phyloP scores from a whole-genome alignment of 2,797 vertebrate genomes.

The Micromesistius poutassou region DNA sequence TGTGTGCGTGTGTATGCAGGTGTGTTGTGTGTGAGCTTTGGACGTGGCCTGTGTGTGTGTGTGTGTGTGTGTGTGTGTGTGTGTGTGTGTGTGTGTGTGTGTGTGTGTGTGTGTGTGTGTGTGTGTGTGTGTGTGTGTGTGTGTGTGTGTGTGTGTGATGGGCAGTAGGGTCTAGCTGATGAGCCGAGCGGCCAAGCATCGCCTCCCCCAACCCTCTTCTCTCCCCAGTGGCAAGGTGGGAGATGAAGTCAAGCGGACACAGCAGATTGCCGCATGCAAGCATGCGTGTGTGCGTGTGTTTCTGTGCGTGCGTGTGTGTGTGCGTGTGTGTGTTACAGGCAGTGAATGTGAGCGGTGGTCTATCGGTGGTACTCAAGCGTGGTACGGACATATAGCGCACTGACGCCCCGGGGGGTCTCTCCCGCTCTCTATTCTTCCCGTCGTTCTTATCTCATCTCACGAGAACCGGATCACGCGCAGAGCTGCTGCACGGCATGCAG shows the following conservation, averaged over 20 bases:
- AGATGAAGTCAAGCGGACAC: slow-evolving; percentile 64
- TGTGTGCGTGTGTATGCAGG: not conserved
- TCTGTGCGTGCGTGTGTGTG: not conserved
- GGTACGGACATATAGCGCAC: slow-evolving; percentile 48
- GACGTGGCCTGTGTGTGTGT: not conserved
- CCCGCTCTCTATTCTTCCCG: not conserved
- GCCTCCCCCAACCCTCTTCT: slow-evolving; percentile 34
- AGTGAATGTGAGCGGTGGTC: slow-evolving; percentile 34
- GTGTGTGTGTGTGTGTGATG: slow-evolving; percentile 15
- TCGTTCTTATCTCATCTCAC: not conserved
- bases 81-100: slow-evolving; percentile 8
- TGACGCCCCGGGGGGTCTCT: slow-evolving; percentile 48
- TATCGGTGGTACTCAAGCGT: slow-evolving; percentile 52
- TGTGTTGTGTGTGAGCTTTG: no score
- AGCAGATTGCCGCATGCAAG: slow-evolving; percentile 11
- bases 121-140: slow-evolving; percentile 8
- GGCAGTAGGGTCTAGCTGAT: slow-evolving; percentile 31
- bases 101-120: slow-evolving; percentile 8
- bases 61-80: slow-evolving; percentile 8
- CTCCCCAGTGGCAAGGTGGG: slow-evolving; percentile 62
- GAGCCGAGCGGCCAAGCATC: slow-evolving; percentile 36
- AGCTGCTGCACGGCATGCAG: not conserved
- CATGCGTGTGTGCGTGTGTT: no score
- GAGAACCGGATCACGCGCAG: not conserved
- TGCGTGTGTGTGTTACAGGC: not conserved